Evolutionary conservation across 1,140 invertebrate species (phyloP).

Genomic region (Caenorhabditis briggsae): DNA sequence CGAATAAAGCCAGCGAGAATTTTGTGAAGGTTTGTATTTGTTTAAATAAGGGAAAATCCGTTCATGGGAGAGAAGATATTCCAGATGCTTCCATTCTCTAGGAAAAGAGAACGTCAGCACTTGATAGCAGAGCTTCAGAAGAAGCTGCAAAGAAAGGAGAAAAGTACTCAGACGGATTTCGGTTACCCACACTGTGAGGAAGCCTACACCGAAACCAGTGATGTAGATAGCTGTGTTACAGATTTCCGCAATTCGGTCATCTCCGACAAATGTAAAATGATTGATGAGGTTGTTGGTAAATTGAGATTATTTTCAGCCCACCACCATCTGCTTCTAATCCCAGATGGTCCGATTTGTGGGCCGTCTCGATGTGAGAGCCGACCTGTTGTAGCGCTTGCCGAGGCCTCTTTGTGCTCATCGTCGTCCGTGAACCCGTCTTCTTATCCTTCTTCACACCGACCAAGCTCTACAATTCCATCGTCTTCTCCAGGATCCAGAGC

Average conservation of each 20-base stretch:
- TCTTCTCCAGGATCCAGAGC: conserved; percentile 58
- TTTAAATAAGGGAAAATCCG: background rate
- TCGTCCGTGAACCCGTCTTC: conserved; percentile 49
- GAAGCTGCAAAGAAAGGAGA: conserved; percentile 54
- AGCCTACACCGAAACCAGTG: conserved; percentile 58
- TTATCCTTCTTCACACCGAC: conserved; percentile 42
- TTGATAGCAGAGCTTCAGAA: conserved; percentile 61
- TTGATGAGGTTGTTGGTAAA: too few species aligned
- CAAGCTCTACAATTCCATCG: conserved; percentile 60
- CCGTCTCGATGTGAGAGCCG: conserved; percentile 57
- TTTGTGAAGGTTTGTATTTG: conserved; percentile 58
- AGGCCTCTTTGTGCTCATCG: conserved; percentile 15
- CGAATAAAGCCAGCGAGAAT: conserved; percentile 58
- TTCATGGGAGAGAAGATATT: background rate
- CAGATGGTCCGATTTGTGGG: conserved; percentile 56
- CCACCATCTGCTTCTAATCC: conserved; percentile 13
- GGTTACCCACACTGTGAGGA: conserved; percentile 52
- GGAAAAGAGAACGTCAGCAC: conserved; percentile 61
- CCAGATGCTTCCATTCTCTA: conserved; percentile 60
- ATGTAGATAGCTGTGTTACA: conserved; percentile 58
- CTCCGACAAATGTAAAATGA: conserved; percentile 38
- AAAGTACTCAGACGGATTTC: conserved; percentile 51
- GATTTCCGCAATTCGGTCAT: conserved; percentile 11
- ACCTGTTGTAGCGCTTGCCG: conserved; percentile 51
- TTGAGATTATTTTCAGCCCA: conserved; percentile 29